phyloP scores from a whole-genome alignment of 2,888 invertebrate species.

The Drosophila pseudotakahashii region DNA sequence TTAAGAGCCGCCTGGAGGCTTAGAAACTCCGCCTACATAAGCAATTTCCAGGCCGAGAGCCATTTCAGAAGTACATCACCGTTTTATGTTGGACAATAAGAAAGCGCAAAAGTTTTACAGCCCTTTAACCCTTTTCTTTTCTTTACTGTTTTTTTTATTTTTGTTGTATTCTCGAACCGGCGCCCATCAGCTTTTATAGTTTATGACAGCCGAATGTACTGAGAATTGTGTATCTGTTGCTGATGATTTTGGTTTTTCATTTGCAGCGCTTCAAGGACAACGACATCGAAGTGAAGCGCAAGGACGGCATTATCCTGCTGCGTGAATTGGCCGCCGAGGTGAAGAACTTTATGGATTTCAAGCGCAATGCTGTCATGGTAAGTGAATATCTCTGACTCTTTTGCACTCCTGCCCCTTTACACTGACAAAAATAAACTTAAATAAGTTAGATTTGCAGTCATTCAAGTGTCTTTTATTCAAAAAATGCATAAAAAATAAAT shows the following conservation, averaged over 20 bases:
- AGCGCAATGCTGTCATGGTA: slow-evolving; percentile 96
- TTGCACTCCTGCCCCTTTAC: not conserved
- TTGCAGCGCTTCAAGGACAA: slow-evolving; percentile 92
- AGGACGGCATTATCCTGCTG: slow-evolving; percentile 93
- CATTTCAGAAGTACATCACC: slow-evolving; percentile 42
- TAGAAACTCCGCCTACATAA: slow-evolving; percentile 4
- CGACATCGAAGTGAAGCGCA: slow-evolving; percentile 91
- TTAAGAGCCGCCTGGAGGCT: slow-evolving; percentile 43
- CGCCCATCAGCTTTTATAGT: slow-evolving; percentile 60
- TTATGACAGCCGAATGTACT: slow-evolving; percentile 51
- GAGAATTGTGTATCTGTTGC: slow-evolving; percentile 55
- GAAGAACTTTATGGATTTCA: slow-evolving; percentile 96
- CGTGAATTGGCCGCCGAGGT: slow-evolving; percentile 95
- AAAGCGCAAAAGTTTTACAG: slow-evolving; percentile 61
- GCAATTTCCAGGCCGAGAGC: slow-evolving; percentile 1
- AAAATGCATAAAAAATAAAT: too few species aligned
- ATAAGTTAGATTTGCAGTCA: not conserved
- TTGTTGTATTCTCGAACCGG: slow-evolving; percentile 26
- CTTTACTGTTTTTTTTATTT: too few species aligned
- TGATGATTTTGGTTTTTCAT: slow-evolving; percentile 39
- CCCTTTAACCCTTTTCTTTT: slow-evolving; percentile 48
- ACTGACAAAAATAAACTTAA: not conserved
- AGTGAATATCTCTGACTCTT: slow-evolving; percentile 82
- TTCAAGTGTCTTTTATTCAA: too few species aligned
- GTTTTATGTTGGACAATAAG: slow-evolving; percentile 52